phyloP scores from a whole-genome alignment of 1,140 invertebrate genomes.

The Drosophila serrata region DNA sequence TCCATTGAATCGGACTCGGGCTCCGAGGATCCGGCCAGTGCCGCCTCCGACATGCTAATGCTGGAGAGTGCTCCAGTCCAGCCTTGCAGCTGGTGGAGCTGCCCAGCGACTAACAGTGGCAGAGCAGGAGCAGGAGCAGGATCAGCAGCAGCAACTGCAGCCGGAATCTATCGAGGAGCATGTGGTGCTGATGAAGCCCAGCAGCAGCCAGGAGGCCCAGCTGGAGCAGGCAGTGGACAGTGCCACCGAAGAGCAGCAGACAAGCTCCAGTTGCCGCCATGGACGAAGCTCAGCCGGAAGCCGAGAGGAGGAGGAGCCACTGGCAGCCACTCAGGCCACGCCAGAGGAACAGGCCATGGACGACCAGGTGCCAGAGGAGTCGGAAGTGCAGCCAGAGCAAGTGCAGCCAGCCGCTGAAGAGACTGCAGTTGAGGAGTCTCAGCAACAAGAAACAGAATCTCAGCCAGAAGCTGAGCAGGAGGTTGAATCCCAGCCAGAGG shows the following conservation, averaged over 20 bases:
- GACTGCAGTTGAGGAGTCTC: not conserved
- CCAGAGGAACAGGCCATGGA: conserved; percentile 20
- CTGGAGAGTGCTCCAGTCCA: conserved; percentile 72
- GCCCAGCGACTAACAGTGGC: conserved; percentile 58
- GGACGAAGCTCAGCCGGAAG: conserved; percentile 8
- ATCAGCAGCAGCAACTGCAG: conserved; percentile 11
- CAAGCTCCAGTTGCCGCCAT: not conserved
- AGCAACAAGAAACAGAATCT: not conserved
- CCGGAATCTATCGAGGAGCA: conserved; percentile 64
- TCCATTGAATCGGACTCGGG: conserved; percentile 57
- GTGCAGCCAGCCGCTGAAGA: conserved; percentile 1
- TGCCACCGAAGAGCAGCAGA: conserved; percentile 36
- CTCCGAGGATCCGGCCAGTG: conserved; percentile 20
- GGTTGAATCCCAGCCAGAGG: not conserved
- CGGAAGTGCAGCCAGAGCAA: conserved; percentile 13
- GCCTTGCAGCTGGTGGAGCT: conserved; percentile 69
- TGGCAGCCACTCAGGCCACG: conserved; percentile 11
- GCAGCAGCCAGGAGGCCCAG: conserved; percentile 56
- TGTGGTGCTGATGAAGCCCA: conserved; percentile 43
- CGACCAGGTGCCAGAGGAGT: conserved; percentile 33
- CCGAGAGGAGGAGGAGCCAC: conserved; percentile 2
- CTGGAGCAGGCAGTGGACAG: conserved; percentile 53
- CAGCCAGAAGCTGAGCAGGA: conserved; percentile 3
- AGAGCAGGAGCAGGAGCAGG: conserved; percentile 20
- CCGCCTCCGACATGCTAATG: conserved; percentile 73